These are phyloP conservation scores for Rhincodon typus DNA, from an alignment of 2,797 vertebrate species.

Conservation along the genomic window DNA sequence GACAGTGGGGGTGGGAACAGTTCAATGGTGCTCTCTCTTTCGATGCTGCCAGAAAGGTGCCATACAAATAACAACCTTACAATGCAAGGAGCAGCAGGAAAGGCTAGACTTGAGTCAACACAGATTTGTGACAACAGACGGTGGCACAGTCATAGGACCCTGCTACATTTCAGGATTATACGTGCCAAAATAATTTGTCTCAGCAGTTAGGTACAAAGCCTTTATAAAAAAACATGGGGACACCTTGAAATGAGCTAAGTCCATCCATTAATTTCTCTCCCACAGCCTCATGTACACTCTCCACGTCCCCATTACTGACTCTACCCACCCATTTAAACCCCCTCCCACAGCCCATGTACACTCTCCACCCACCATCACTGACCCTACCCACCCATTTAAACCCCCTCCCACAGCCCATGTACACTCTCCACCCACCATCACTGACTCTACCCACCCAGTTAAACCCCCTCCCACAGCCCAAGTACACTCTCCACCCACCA, in stretches of 20 bases:
- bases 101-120: background rate
- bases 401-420: background rate
- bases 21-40: too few relatives aligned
- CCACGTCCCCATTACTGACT: too few relatives aligned
- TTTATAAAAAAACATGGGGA: background rate
- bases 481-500: too few relatives aligned
- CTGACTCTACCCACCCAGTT: too few relatives aligned
- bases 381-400: too few relatives aligned
- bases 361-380: too few relatives aligned
- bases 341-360: background rate
- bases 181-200: background rate
- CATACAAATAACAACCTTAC: background rate
- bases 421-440: too few relatives aligned
- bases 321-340: background rate
- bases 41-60: background rate
- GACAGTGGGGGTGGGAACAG: background rate
- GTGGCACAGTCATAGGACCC: background rate
- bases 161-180: background rate
- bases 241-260: background rate
- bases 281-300: too few relatives aligned
- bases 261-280: background rate
- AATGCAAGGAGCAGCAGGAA: background rate
- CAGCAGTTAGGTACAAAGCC: background rate
- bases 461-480: too few relatives aligned
- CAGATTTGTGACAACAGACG: conserved; percentile 26